Evolutionary conservation across 2,113 vertebrate genomes (phyloP).

Genomic region (Empidonax alnorum): DNA sequence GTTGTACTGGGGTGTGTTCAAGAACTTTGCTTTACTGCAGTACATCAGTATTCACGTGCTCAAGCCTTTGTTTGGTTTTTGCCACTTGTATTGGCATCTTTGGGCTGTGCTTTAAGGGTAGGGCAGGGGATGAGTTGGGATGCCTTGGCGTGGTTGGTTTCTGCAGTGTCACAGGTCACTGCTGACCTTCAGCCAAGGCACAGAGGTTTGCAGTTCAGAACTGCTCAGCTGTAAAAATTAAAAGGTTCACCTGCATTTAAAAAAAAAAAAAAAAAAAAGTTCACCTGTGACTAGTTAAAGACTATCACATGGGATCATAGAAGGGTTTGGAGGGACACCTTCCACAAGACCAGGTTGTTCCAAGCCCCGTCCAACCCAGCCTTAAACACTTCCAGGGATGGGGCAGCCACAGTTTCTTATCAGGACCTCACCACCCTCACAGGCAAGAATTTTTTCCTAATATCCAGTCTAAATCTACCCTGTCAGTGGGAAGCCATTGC

Average conservation of each 20-base stretch:
- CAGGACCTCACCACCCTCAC: neutral
- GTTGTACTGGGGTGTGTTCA: neutral
- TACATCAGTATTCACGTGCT: accelerated
- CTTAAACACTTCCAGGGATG: neutral
- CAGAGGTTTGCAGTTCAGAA: neutral
- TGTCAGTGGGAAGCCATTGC: neutral
- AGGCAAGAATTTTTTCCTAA: neutral
- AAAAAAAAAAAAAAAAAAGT: neutral
- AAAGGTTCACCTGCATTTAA: neutral
- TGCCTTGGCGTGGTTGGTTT: neutral
- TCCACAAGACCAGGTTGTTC: neutral
- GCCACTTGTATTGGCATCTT: neutral
- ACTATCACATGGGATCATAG: accelerated
- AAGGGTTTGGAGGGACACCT: neutral
- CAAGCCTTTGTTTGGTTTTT: neutral
- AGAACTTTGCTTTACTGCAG: neutral
- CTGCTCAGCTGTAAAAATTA: neutral
- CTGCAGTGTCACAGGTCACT: neutral
- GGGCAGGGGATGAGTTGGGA: neutral
- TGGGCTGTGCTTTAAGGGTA: neutral
- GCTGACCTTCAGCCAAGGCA: neutral
- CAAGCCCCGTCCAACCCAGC: neutral
- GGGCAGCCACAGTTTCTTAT: neutral
- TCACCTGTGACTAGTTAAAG: neutral
- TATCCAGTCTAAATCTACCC: neutral